Evolutionary conservation across 2,113 vertebrate species (phyloP), one percentile per base, ranked within the genome.

Genomic region (Calypte anna): DNA sequence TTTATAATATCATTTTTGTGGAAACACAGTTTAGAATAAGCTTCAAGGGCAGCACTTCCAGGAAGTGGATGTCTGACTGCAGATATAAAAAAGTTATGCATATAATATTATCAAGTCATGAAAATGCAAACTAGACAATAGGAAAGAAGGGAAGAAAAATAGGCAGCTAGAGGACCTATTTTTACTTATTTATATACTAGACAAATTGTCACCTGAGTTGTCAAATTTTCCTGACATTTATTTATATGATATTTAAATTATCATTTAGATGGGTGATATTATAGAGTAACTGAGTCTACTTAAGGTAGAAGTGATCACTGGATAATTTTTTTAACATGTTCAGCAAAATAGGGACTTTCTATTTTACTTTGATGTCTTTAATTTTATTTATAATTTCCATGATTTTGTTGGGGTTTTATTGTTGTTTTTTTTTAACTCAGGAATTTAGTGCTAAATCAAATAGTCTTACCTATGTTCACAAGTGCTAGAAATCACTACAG

Each of bases 391-490:
- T 61, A 7, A 7, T 51, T 21, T 43, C 14, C 5, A 19, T 33
- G 27, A 22, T 3, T 66, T 62, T 40, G 40, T 40, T 40, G 40
- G 40, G 40, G 40, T 11, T 11, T 40, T 40, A 11, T 40, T 9
- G 30, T 6, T 16, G 64, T 30, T 62, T 82, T 68, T 30, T 62
- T 82, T 75, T 57, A 17, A 50, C 6, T 40, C 31, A 63, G 36
- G 17, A 85, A 43, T 24, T 14, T 28, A 51, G 22, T 10, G 6
- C 2, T 59, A 57, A 44, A 70, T 50, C 9, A 40, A 82, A 73
- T 6, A 30, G 4, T 22, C 20, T 51, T 36, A 15, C 1, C 4
- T 73, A 7, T 8, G 2, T 38, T 66, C 53, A 7, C 2, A 33
- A 64, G 25, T 44, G 4, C 14, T 31, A 54, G 6, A 79, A 90